Conservation (phyloP, 53 echinoderm and acorn worm species). For the Paelopatides confundens region DNA sequence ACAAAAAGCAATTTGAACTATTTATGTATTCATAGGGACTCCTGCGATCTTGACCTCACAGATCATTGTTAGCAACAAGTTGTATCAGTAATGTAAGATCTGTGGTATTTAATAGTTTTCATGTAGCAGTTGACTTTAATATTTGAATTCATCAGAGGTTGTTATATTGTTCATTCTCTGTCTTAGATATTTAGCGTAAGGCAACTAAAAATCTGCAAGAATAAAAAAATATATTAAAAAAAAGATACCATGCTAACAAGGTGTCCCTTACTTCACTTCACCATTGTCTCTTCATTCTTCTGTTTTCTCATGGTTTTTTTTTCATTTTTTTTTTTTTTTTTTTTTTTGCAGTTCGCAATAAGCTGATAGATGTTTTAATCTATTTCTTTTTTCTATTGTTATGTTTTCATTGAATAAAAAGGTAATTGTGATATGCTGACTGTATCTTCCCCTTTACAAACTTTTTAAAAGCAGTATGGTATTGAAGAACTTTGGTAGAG, state of each 20-base stretch:
- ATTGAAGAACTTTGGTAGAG: neutral
- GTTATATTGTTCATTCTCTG: neutral
- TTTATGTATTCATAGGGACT: constrained; percentile 39
- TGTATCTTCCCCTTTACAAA: too few relatives aligned
- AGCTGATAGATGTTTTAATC: neutral
- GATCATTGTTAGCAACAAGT: neutral
- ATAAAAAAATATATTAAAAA: neutral
- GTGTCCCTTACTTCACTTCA: neutral
- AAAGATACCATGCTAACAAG: neutral
- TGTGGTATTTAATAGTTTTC: neutral
- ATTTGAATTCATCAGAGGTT: neutral
- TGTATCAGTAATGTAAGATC: neutral
- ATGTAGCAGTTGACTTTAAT: neutral
- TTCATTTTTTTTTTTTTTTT: neutral
- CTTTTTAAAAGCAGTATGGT: too few relatives aligned
- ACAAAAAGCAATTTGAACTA: constrained; percentile 9
- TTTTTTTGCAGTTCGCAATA: too few relatives aligned
- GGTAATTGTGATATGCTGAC: too few relatives aligned
- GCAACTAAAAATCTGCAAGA: neutral
- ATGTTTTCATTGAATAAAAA: too few relatives aligned
- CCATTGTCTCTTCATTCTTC: constrained; percentile 4
- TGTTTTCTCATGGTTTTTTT: neutral
- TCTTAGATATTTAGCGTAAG: neutral
- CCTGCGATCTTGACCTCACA: neutral
- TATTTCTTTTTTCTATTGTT: neutral